Conservation (phyloP, 2,113 vertebrate species). For the Centrocercus urophasianus region DNA sequence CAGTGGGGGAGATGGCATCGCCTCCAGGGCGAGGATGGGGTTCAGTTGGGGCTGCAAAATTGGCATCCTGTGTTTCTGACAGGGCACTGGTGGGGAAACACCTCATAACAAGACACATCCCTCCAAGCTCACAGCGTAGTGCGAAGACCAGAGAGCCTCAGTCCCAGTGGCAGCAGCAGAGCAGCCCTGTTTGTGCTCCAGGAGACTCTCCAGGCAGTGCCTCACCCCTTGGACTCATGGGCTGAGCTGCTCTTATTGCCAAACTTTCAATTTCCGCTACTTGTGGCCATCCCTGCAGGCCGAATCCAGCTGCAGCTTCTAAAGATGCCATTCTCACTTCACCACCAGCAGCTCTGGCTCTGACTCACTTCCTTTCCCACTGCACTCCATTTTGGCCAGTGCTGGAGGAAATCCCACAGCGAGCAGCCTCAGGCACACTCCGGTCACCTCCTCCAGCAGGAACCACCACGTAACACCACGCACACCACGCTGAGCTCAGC, state of each 20-base stretch:
- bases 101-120: neutral
- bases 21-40: fast-evolving
- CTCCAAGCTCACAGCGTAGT: neutral
- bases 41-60: neutral
- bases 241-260: neutral
- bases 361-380: constrained; percentile 66
- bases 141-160: too few relatives aligned
- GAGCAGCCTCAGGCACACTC: neutral
- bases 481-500: neutral
- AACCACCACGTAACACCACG: neutral
- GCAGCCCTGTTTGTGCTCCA: fast-evolving
- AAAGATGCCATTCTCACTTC: neutral
- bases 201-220: neutral
- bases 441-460: neutral
- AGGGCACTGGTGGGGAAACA: neutral
- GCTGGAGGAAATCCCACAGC: neutral
- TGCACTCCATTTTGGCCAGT: neutral
- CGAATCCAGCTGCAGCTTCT: neutral
- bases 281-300: neutral
- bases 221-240: neutral
- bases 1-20: fast-evolving
- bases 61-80: neutral
- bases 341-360: neutral
- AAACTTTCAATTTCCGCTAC: neutral
- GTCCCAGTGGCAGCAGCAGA: fast-evolving